These are phyloP conservation scores for Pegoplata infirma DNA, from an alignment of 2,888 invertebrate genomes.

Conservation along the genomic window DNA sequence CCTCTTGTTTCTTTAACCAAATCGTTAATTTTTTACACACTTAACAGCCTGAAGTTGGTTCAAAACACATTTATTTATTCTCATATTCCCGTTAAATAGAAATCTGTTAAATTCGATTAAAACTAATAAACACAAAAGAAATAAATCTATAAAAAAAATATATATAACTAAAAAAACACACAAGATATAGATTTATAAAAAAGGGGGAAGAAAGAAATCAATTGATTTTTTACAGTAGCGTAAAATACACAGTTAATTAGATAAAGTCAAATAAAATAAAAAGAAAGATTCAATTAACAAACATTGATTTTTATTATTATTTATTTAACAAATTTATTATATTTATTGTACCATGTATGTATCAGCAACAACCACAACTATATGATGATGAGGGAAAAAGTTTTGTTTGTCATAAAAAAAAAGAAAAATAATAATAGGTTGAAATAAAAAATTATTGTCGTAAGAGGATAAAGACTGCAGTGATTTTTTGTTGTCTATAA, in stretches of 20 bases:
- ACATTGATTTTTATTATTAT: constrained; percentile 26
- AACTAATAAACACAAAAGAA: constrained; percentile 25
- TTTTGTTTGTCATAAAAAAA: constrained; percentile 17
- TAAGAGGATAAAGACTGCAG: constrained; percentile 27
- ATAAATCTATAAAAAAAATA: constrained; percentile 21
- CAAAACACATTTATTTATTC: not conserved
- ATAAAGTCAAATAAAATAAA: constrained; percentile 3
- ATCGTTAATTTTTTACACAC: too few relatives aligned
- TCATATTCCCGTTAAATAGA: constrained; percentile 15
- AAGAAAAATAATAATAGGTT: constrained; percentile 35
- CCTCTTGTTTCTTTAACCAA: too few relatives aligned
- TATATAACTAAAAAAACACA: constrained; percentile 17
- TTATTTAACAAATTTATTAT: constrained; percentile 39
- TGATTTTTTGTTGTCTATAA: too few relatives aligned
- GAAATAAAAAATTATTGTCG: constrained; percentile 22
- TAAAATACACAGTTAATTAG: constrained; percentile 26
- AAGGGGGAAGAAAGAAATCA: constrained; percentile 18
- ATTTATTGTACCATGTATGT: constrained; percentile 22
- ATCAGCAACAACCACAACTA: constrained; percentile 8
- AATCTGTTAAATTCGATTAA: constrained; percentile 44
- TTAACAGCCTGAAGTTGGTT: not conserved
- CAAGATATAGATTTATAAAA: constrained; percentile 26
- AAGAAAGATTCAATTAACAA: constrained; percentile 28
- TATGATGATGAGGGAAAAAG: not conserved
- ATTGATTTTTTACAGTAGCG: constrained; percentile 51